Base-by-base conservation (phyloP, 2,797 vertebrate genomes). In the Allobates femoralis region DNA sequence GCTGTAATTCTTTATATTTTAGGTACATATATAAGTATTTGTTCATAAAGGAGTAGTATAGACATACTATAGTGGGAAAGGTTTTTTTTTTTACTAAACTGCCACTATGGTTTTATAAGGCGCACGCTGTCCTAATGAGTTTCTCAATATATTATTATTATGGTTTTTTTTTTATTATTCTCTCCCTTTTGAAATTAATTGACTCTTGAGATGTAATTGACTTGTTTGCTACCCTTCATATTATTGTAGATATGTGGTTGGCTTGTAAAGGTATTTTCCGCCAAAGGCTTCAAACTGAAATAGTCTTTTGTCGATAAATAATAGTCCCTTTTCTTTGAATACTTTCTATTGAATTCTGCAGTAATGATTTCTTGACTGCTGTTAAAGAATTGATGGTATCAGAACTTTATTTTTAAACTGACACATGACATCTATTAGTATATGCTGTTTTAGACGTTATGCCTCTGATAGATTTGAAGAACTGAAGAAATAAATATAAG, bases 371-470 rank as follows among this genome's bases (percentile, higher is more conserved):
- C n/a, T 87, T 81, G 56, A 85, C 82, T 84, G 58, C 67, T 80
- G 28, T 32, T 60, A 85, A 56, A 64, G 21, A 55, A 74, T 8
- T 21, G 16, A 81, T 84, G 81, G 81, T 73, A 88, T 69, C 16
- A 75, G 71, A 41, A 60, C 55, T 41, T 85, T 85, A 85, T 88
- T 81, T 81, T 85, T 41, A 67, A 60, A 69, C 21, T 19, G 56
- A 76, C 83, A 85, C 71, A 85, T 85, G 87, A 50, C 74, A 88
- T 88, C 79, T 77, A 88, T 81, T 85, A 88, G 62, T 37, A 26
- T 37, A 69, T 51, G 12, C 51, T 66, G 69, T 74, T 64, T 56
- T 53, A 64, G 74, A 55, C 37, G 3, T 69, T 83, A 58, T 28
- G 32, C 46, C 3, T n/a, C 41, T 69, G 79, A 58, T 41, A 75